Evolutionary conservation across 2,113 vertebrate species (phyloP).

Genomic region (Colistium nudipinnis): DNA sequence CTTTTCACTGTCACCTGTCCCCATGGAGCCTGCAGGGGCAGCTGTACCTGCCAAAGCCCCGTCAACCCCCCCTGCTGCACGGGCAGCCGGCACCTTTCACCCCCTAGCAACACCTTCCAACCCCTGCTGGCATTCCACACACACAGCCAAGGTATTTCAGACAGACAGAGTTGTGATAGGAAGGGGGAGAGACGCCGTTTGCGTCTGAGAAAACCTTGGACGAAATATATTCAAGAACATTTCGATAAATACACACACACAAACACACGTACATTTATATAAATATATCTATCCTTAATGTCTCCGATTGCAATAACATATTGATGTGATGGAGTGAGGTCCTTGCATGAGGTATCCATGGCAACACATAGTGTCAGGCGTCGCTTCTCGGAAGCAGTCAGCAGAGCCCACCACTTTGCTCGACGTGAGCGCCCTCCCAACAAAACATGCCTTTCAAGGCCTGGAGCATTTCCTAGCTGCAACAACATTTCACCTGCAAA

Average conservation of each 20-base stretch:
- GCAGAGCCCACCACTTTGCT: constrained; percentile 19
- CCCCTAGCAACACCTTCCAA: constrained; percentile 36
- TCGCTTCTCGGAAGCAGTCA: constrained; percentile 44
- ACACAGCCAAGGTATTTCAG: constrained; percentile 18
- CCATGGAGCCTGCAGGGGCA: constrained; percentile 22
- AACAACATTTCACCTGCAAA: not conserved
- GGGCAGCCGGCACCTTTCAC: constrained; percentile 39
- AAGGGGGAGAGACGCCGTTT: not conserved
- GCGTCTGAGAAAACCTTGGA: too few species aligned
- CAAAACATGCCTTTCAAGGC: too few species aligned
- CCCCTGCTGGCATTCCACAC: constrained; percentile 23
- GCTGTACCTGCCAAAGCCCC: constrained; percentile 52
- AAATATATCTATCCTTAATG: not conserved
- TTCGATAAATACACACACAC: not conserved
- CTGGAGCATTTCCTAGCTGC: not conserved
- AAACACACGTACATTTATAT: not conserved
- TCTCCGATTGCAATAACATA: constrained; percentile 30
- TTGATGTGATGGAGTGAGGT: constrained; percentile 12
- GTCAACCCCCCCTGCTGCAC: constrained; percentile 23
- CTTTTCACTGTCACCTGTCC: constrained; percentile 29
- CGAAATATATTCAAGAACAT: too few species aligned
- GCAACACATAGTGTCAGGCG: constrained; percentile 57
- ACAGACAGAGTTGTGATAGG: not conserved
- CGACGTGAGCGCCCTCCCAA: constrained; percentile 7
- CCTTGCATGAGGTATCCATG: constrained; percentile 53